Evolutionary conservation across 2,797 vertebrate species (phyloP).

Genomic region (Iguana delicatissima): DNA sequence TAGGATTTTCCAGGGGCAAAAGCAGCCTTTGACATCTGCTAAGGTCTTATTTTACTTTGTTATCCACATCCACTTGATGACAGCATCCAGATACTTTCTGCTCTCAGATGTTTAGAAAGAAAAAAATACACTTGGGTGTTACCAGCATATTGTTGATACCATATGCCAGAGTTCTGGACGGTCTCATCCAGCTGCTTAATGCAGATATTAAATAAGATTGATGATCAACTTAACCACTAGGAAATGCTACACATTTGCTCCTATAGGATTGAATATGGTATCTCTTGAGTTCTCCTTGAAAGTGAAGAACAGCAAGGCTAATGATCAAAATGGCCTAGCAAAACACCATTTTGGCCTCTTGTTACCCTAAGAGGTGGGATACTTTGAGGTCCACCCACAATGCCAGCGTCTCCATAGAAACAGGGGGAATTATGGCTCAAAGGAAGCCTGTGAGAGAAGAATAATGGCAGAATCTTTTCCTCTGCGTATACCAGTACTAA

Average conservation of each 20-base stretch:
- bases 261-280: neutral
- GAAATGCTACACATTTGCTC: neutral
- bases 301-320: neutral
- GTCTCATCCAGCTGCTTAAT: neutral
- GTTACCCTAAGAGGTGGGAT: too few species aligned
- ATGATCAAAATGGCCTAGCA: neutral
- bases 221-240: neutral
- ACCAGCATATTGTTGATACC: neutral
- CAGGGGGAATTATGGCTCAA: too few species aligned
- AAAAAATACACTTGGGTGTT: neutral
- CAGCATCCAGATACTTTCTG: conserved; percentile 1
- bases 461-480: too few species aligned
- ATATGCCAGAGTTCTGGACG: neutral
- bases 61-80: neutral
- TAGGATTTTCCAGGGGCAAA: neutral
- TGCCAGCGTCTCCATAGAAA: too few species aligned
- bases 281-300: neutral
- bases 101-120: neutral
- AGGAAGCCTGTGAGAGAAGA: too few species aligned
- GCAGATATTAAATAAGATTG: neutral
- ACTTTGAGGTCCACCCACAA: too few species aligned
- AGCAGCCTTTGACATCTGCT: neutral
- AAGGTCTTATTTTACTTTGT: neutral
- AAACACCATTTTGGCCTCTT: neutral
- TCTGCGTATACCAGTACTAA: too few species aligned